Conservation (phyloP, 1,140 invertebrate genomes). For the Paracyclopina nana region DNA sequence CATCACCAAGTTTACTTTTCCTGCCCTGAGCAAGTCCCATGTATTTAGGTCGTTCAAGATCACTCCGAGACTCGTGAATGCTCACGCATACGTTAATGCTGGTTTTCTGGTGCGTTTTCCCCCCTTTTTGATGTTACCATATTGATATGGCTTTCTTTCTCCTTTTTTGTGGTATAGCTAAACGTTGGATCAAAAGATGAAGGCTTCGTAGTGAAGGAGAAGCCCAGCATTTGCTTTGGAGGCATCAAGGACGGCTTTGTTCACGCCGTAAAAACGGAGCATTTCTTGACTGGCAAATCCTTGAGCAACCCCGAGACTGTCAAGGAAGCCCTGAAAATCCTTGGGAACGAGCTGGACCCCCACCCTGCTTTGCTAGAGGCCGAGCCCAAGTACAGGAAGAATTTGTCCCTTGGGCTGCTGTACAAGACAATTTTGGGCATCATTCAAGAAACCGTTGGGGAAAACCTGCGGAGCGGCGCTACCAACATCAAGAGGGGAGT, state of each 20-base stretch:
- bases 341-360: constrained; percentile 18
- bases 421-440: constrained; percentile 18
- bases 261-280: constrained; percentile 21
- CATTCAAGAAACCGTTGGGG: constrained; percentile 5
- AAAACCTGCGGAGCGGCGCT: constrained; percentile 16
- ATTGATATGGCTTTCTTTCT: no score
- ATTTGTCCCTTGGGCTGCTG: constrained; percentile 18
- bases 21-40: constrained; percentile 22
- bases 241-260: constrained; percentile 37
- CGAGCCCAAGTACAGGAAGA: constrained; percentile 19
- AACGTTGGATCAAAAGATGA: constrained; percentile 20
- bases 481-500: constrained; percentile 13
- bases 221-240: constrained; percentile 40
- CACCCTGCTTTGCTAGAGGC: constrained; percentile 17
- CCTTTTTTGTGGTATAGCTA: no score
- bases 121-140: no score
- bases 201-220: no score
- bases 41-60: constrained; percentile 32
- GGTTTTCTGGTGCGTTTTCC: no score
- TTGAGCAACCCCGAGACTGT: constrained; percentile 17
- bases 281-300: constrained; percentile 16
- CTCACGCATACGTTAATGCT: constrained; percentile 59
- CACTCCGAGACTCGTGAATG: constrained; percentile 55
- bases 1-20: constrained; percentile 37
- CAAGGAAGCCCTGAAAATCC: constrained; percentile 17